Base-by-base conservation (phyloP, 2,113 vertebrate species). In the Tichodroma muraria region DNA sequence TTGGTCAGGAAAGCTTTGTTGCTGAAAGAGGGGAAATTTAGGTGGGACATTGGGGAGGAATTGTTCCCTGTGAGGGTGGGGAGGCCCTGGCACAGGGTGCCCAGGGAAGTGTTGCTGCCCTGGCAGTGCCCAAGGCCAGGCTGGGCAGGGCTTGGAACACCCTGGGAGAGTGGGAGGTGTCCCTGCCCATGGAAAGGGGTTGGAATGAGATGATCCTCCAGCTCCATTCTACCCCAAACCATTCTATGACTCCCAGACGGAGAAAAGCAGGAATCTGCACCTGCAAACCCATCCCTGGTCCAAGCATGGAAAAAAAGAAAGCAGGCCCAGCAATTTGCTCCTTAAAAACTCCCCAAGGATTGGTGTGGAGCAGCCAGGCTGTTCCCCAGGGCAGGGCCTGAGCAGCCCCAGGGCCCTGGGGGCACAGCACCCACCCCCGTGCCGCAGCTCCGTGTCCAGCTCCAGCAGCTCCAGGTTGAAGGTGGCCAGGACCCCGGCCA, bases 381-480 rank as follows among this genome's bases (percentile, higher is more conserved):
- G 3, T 0, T 12, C 31, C 35, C 52, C 65, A 35, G 65, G n/a
- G 6, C 44, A 47, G n/a, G 45, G 10, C 12, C 33, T 17, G 49
- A 40, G 15, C 54, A 71, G 52, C 22, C n/a, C 27, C 19, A 8
- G 54, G 7, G 42, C 40, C 40, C 40, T 19, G 0, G 30, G 38
- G 13, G 15, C 59, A 3, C 2, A 25, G 4, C 9, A 19, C 96
- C 49, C 89, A 99, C 98, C 98, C 47, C 98, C 98, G 2, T 42
- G 94, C 44, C 96, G 96, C 50, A 99, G 98, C 12, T 98, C 98
- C 3, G 88, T 20, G 10, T 98, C 98, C 11, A 99, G 96, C 31
- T 99, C 98, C 2, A 92, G 80, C 27, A 98, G 95, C 37, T 98
- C 97, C 72, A 98, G 92, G 7, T 98, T 97, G 93, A 99, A 98